A percentile compares a stretch with the other conserved stretches of the same genome.
Evolutionary conservation across 2,888 invertebrate species (phyloP).

Genomic region (Mesopsocus fuscifrons): DNA sequence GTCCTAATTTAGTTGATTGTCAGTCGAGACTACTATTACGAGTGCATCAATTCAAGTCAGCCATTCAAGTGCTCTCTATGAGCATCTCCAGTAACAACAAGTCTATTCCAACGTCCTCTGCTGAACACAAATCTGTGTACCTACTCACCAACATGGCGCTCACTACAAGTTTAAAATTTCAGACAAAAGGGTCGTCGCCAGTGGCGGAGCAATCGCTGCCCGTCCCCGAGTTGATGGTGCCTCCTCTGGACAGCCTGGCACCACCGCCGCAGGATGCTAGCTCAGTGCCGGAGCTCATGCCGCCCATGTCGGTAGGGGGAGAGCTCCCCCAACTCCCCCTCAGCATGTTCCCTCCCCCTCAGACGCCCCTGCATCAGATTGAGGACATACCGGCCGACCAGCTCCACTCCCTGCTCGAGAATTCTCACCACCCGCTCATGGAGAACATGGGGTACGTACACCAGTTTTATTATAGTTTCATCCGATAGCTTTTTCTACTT

Average conservation of each 20-base stretch:
- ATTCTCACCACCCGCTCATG: conserved; percentile 24
- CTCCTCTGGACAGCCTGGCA: conserved; percentile 17
- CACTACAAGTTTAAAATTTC: no score
- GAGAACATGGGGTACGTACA: conserved; percentile 42
- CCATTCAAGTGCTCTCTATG: no score
- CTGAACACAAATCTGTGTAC: no score
- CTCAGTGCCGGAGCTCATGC: conserved; percentile 9
- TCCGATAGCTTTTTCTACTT: conserved; percentile 6
- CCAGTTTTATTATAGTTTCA: conserved; percentile 26
- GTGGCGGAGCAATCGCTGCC: neutral
- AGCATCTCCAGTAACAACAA: no score
- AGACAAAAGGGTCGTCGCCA: no score
- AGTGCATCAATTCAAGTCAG: no score
- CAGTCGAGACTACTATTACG: no score
- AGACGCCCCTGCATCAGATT: conserved; percentile 9
- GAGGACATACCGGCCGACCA: conserved; percentile 38
- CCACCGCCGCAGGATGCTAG: neutral
- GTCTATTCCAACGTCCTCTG: no score
- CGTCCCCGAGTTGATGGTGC: conserved; percentile 15
- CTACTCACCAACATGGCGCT: no score
- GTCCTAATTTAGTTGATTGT: no score
- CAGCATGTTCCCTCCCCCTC: conserved; percentile 15
- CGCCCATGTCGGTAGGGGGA: conserved; percentile 15
- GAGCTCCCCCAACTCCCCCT: conserved; percentile 15
- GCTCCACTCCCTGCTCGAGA: conserved; percentile 21